Conservation (phyloP, 1,140 invertebrate species). For the Brachionus koreanus region DNA sequence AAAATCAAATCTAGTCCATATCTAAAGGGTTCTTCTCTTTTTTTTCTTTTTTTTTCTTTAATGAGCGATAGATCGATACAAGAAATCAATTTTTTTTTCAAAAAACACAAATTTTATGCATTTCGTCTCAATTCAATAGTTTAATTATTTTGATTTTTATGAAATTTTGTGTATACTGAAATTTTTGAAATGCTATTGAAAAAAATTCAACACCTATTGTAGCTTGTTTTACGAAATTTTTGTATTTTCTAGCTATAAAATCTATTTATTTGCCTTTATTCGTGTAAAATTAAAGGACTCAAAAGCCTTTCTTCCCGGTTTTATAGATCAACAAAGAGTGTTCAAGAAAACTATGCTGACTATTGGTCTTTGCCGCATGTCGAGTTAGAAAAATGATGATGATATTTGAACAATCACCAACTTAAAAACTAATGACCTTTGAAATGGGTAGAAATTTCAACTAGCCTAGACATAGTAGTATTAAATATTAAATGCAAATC, state of each 20-base stretch:
- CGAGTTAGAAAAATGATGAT: neutral
- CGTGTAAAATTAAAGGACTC: neutral
- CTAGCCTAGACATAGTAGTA: conserved; percentile 32
- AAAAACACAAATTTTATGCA: neutral
- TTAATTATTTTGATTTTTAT: neutral
- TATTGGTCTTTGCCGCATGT: neutral
- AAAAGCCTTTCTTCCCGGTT: neutral
- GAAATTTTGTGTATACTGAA: neutral
- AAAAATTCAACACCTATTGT: neutral
- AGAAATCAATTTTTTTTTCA: neutral
- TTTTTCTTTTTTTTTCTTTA: neutral
- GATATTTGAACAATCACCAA: conserved; percentile 2
- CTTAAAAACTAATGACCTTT: conserved; percentile 35
- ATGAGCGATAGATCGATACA: neutral
- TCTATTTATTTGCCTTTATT: neutral
- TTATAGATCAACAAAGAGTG: neutral
- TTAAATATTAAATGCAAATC: neutral
- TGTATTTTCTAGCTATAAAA: neutral
- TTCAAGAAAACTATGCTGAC: neutral
- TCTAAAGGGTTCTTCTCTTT: neutral
- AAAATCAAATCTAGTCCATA: neutral
- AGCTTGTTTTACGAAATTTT: neutral
- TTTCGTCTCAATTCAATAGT: neutral
- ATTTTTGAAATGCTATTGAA: neutral
- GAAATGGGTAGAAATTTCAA: conserved; percentile 18